These are phyloP conservation scores for Ooceraea biroi DNA, from an alignment of 1,140 invertebrate species.

Conservation along the genomic window DNA sequence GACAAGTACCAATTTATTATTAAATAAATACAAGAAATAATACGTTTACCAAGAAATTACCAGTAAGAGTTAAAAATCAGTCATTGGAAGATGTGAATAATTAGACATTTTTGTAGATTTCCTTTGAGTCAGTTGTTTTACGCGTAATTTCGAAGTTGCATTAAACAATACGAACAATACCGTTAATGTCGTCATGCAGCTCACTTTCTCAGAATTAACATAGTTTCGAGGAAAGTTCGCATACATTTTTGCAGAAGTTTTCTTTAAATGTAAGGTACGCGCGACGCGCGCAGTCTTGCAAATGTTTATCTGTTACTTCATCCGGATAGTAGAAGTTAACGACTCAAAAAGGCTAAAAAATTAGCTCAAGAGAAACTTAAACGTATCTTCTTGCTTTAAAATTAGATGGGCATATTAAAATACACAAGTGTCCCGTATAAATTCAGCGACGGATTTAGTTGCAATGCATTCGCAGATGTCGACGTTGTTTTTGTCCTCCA, in stretches of 20 bases:
- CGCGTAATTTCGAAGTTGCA: slow-evolving; percentile 42
- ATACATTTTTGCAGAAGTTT: slow-evolving; percentile 27
- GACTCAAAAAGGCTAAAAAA: background rate
- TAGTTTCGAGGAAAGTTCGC: slow-evolving; percentile 55
- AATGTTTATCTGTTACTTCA: slow-evolving; percentile 47
- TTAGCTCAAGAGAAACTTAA: slow-evolving; percentile 33
- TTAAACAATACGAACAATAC: background rate
- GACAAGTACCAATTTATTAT: background rate
- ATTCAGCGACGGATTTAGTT: slow-evolving; percentile 21
- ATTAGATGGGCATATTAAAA: slow-evolving; percentile 10
- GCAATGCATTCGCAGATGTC: background rate
- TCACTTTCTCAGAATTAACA: slow-evolving; percentile 45
- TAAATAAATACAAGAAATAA: background rate
- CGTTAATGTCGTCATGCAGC: slow-evolving; percentile 34
- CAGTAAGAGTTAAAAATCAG: background rate
- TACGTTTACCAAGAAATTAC: no score
- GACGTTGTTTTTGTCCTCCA: background rate
- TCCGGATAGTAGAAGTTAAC: slow-evolving; percentile 4
- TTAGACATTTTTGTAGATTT: background rate
- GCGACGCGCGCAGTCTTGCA: background rate
- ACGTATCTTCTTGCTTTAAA: slow-evolving; percentile 7
- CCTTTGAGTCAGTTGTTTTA: slow-evolving; percentile 13
- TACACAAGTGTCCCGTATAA: slow-evolving; percentile 36
- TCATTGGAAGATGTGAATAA: background rate
- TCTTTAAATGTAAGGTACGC: slow-evolving; percentile 24